phyloP scores from a whole-genome alignment of 2,888 invertebrate genomes.

The Idaea straminata region DNA sequence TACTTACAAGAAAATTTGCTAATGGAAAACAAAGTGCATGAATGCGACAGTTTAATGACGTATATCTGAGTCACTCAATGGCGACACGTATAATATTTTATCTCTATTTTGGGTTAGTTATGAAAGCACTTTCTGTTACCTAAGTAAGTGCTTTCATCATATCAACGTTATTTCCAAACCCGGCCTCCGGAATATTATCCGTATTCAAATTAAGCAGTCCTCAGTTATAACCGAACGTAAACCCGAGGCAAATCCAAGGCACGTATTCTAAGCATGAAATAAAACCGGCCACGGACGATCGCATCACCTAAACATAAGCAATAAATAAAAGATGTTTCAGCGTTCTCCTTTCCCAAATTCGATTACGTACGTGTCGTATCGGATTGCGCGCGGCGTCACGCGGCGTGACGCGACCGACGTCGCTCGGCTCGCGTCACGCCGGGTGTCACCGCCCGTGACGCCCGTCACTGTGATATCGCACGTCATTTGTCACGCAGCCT shows the following conservation, averaged over 20 bases:
- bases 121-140: background rate
- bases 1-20: too few species aligned
- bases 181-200: constrained; percentile 7
- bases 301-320: constrained; percentile 13
- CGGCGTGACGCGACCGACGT: constrained; percentile 27
- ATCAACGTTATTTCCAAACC: background rate
- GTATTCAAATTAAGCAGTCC: constrained; percentile 6
- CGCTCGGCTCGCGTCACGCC: constrained; percentile 30
- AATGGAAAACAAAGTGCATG: too few species aligned
- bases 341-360: constrained; percentile 34
- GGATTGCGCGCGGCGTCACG: constrained; percentile 32
- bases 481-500: constrained; percentile 37
- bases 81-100: background rate
- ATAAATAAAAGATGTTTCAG: constrained; percentile 40
- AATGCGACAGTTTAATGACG: too few species aligned
- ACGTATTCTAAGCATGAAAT: background rate
- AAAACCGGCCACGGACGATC: background rate
- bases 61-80: too few species aligned
- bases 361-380: constrained; percentile 43
- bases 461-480: constrained; percentile 17
- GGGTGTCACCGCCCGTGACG: constrained; percentile 31
- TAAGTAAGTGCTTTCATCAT: background rate
- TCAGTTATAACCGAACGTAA: constrained; percentile 5
- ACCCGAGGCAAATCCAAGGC: constrained; percentile 5
- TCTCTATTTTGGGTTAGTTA: background rate